Evolutionary conservation across 2,888 invertebrate species (phyloP).

Genomic region (Eupithecia subumbrata): DNA sequence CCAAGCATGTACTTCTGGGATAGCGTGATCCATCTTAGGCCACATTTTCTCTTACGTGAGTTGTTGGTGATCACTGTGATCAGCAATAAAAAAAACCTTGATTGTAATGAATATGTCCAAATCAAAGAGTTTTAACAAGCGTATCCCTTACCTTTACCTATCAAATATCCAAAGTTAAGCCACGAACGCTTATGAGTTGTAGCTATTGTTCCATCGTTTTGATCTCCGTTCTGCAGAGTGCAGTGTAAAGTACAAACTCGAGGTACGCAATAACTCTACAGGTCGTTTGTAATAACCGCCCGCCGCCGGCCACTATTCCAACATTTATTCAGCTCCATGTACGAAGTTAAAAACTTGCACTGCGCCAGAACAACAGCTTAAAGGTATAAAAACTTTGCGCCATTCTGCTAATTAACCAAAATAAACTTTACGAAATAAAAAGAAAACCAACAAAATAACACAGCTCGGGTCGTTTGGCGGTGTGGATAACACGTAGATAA

Average conservation of each 20-base stretch:
- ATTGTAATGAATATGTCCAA: too few relatives aligned
- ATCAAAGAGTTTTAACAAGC: too few relatives aligned
- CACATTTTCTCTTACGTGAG: too few relatives aligned
- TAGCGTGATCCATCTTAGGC: too few relatives aligned
- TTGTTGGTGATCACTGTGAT: too few relatives aligned
- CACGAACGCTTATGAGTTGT: neutral
- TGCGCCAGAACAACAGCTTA: conserved; percentile 8
- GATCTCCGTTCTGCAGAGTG: neutral
- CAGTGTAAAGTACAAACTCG: neutral
- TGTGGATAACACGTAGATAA: conserved; percentile 22
- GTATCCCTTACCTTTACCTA: too few relatives aligned
- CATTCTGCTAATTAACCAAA: conserved; percentile 32
- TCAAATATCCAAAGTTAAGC: neutral
- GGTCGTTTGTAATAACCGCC: conserved; percentile 6
- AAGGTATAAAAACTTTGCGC: conserved; percentile 19
- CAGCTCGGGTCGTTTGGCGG: conserved; percentile 21
- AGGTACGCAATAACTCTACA: neutral
- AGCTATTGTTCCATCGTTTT: neutral
- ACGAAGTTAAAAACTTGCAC: conserved; percentile 7
- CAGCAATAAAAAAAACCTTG: too few relatives aligned
- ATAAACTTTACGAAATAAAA: conserved; percentile 28
- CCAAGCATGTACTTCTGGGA: too few relatives aligned
- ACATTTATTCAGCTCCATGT: conserved; percentile 4
- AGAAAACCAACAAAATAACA: conserved; percentile 18
- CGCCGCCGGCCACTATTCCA: neutral